These are phyloP conservation scores for Choreutis nemorana DNA, from an alignment of 2,888 invertebrate species.

Conservation along the genomic window DNA sequence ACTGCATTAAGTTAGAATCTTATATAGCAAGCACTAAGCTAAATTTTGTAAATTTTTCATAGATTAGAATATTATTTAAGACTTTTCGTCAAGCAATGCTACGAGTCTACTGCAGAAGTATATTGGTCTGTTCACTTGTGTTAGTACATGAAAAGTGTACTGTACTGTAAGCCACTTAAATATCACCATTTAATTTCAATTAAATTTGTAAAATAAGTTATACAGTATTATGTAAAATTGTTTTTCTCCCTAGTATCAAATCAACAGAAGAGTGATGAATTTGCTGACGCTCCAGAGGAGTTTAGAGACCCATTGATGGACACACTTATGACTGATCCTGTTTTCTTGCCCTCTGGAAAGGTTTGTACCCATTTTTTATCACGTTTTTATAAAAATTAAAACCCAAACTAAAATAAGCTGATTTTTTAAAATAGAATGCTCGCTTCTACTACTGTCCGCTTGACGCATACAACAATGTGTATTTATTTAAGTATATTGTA, in stretches of 20 bases:
- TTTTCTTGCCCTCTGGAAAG: constrained; percentile 87
- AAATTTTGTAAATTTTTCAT: no score
- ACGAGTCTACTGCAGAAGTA: no score
- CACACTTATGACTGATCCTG: constrained; percentile 96
- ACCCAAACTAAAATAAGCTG: not conserved
- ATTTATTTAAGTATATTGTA: not conserved
- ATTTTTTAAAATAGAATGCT: not conserved
- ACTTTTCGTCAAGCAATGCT: no score
- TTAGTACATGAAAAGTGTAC: no score
- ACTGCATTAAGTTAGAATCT: no score
- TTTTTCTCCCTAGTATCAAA: constrained; percentile 68
- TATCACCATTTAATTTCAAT: no score
- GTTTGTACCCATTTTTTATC: constrained; percentile 16
- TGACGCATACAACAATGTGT: not conserved
- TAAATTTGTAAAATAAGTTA: no score
- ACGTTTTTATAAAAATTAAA: not conserved
- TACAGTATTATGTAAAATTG: not conserved
- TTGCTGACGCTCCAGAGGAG: constrained; percentile 95
- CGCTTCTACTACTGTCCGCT: not conserved
- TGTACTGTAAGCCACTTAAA: no score
- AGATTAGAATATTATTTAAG: no score
- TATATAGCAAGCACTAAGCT: no score
- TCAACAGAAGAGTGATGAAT: constrained; percentile 89
- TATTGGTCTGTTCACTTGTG: no score
- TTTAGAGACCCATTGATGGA: constrained; percentile 98